A percentile compares a stretch with the other conserved stretches of the same genome.
Conservation (phyloP, 2,888 invertebrate species). For the Drepanosiphum platanoidis region DNA sequence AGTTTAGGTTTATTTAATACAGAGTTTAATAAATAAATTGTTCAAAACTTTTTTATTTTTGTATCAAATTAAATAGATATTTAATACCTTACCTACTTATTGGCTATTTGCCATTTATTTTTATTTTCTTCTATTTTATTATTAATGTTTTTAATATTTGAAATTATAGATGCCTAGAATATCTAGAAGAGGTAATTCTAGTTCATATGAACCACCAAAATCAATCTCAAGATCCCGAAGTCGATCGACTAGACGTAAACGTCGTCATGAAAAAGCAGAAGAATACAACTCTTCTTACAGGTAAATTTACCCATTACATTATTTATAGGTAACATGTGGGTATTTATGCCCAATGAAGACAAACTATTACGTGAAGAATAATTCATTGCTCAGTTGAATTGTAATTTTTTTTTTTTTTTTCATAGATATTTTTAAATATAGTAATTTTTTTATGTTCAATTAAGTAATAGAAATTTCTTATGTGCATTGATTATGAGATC, state of each 20-base stretch:
- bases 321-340: background rate
- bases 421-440: background rate
- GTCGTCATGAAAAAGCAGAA: conserved; percentile 50
- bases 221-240: conserved; percentile 54
- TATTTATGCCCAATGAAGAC: conserved; percentile 47
- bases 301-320: conserved; percentile 32
- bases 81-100: background rate
- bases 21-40: too few relatives aligned
- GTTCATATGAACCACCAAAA: conserved; percentile 51
- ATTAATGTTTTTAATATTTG: too few relatives aligned
- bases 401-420: background rate
- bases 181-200: conserved; percentile 58
- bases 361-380: conserved; percentile 21
- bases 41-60: too few relatives aligned
- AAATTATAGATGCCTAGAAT: conserved; percentile 55
- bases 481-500: conserved; percentile 59
- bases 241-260: conserved; percentile 57
- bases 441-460: conserved; percentile 27
- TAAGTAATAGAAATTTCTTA: conserved; percentile 2
- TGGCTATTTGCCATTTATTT: background rate
- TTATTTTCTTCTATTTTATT: background rate
- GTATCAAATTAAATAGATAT: too few relatives aligned
- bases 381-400: conserved; percentile 42
- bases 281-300: conserved; percentile 55
- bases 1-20: too few relatives aligned